phyloP scores from a whole-genome alignment of 2,888 invertebrate genomes.

The Rotaria macrura region DNA sequence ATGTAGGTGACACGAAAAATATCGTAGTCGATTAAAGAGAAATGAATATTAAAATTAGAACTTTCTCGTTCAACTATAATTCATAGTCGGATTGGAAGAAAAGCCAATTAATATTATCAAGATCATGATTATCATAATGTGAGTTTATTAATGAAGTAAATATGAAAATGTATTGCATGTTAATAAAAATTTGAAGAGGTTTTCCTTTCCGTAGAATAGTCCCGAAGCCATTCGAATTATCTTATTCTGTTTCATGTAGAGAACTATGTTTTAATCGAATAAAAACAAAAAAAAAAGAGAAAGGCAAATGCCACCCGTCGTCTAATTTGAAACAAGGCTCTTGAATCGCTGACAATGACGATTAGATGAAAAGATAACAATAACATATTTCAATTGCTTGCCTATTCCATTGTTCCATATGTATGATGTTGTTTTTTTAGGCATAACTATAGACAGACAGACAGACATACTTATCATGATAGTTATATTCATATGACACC shows the following conservation, averaged over 20 bases:
- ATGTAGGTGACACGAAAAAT: background rate
- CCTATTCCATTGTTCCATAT: background rate
- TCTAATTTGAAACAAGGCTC: background rate
- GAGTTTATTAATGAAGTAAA: no score
- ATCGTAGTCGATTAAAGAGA: background rate
- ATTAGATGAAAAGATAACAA: conserved; percentile 3
- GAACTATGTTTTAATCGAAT: background rate
- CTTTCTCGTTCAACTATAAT: background rate
- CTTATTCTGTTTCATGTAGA: no score
- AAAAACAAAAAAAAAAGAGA: background rate
- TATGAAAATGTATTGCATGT: no score
- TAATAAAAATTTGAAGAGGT: no score
- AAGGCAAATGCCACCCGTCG: background rate
- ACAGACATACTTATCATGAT: conserved; percentile 8
- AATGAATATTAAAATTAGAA: background rate
- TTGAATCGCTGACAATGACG: background rate
- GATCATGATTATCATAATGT: background rate
- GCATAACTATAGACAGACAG: background rate
- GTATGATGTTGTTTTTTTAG: background rate
- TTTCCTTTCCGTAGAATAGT: no score
- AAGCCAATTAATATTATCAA: background rate
- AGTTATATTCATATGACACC: background rate
- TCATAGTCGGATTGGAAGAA: background rate
- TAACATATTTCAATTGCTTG: background rate
- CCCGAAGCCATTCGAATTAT: no score